Evolutionary conservation across 2,888 invertebrate species (phyloP).

Genomic region (Drosophila stalkeri): DNA sequence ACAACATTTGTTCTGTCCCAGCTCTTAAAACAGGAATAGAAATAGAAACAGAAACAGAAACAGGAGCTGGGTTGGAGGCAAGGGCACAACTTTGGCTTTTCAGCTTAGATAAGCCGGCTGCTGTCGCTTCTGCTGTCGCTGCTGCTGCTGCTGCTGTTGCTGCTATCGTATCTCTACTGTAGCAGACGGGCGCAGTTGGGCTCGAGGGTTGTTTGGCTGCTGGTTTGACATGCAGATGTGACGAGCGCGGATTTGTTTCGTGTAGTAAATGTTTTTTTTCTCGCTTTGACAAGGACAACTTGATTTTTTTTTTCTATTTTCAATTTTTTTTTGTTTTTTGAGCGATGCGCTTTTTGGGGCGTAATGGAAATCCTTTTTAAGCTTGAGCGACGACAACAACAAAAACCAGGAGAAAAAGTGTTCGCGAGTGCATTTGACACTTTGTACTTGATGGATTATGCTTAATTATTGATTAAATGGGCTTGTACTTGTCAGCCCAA

Average conservation of each 20-base stretch:
- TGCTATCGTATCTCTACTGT: conserved; percentile 59
- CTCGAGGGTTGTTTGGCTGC: conserved; percentile 67
- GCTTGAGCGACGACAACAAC: conserved; percentile 31
- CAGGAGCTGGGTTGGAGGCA: conserved; percentile 18
- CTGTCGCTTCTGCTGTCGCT: conserved; percentile 26
- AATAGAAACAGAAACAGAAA: not conserved
- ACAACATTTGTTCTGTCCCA: conserved; percentile 22
- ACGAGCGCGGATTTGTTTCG: conserved; percentile 76
- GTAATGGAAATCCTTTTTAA: conserved; percentile 58
- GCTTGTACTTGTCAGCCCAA: conserved; percentile 75
- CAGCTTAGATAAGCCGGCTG: conserved; percentile 72
- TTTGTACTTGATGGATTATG: conserved; percentile 85
- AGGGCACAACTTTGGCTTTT: conserved; percentile 68
- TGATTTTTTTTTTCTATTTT: conserved; percentile 53
- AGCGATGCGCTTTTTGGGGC: conserved; percentile 62
- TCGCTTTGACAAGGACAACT: conserved; percentile 62
- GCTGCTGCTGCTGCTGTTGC: conserved; percentile 33
- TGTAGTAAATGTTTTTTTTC: conserved; percentile 60
- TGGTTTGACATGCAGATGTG: conserved; percentile 81
- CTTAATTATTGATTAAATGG: conserved; percentile 84
- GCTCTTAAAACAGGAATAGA: conserved; percentile 1
- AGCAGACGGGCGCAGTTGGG: conserved; percentile 52
- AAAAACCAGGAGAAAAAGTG: conserved; percentile 23
- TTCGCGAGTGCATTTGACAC: conserved; percentile 85
- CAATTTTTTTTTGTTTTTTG: conserved; percentile 11